Evolutionary conservation across 2,888 invertebrate species (phyloP).

Genomic region (Drosophila putrida): DNA sequence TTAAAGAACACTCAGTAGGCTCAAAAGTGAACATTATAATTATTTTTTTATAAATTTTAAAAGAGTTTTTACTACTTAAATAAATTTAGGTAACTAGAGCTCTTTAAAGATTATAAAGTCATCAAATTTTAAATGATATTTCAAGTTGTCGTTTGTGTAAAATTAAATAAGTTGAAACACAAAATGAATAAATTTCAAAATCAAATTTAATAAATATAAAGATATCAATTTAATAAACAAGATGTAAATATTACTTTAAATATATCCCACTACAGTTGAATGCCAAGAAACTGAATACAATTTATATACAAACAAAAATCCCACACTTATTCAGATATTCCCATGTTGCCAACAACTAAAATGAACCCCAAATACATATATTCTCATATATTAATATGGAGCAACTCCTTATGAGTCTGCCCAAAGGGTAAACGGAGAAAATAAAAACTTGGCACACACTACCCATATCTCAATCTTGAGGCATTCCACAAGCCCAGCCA

Average conservation of each 20-base stretch:
- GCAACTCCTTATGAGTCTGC: conserved; percentile 25
- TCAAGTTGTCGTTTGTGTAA: no score
- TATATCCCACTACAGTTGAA: neutral
- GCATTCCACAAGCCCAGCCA: conserved; percentile 34
- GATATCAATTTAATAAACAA: neutral
- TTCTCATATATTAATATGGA: conserved; percentile 34
- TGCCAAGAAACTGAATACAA: neutral
- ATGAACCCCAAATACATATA: conserved; percentile 22
- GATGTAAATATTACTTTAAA: neutral
- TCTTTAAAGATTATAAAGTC: no score
- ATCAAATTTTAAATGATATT: no score
- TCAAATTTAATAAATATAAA: neutral
- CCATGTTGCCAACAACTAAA: conserved; percentile 16
- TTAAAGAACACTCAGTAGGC: neutral
- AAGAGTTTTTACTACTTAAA: neutral
- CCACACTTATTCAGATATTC: conserved; percentile 5
- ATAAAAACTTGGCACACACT: conserved; percentile 42
- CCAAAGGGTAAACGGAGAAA: conserved; percentile 29
- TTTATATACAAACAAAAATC: conserved; percentile 8
- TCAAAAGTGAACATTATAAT: neutral
- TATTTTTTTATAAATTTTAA: neutral
- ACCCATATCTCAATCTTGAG: conserved; percentile 68
- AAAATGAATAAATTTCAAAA: no score
- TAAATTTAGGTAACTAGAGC: no score
- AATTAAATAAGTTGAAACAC: no score